Conservation (phyloP, 1,140 invertebrate species). For the Danaus melanippus region DNA sequence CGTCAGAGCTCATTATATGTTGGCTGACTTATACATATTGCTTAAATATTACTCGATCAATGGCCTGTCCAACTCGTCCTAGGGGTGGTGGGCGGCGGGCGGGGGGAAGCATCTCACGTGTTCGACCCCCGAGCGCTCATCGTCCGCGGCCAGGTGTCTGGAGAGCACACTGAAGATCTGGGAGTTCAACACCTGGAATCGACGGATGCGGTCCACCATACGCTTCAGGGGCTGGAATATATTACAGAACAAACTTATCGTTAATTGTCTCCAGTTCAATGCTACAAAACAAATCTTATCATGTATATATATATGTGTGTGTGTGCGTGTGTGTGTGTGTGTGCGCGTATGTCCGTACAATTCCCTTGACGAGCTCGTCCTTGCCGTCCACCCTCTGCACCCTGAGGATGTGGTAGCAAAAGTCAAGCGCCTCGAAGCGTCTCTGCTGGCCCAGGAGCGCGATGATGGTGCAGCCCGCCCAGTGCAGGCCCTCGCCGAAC, state of each 20-base stretch:
- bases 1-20: too few relatives aligned
- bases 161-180: slow-evolving; percentile 98
- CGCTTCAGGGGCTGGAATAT: slow-evolving; percentile 88
- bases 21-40: too few relatives aligned
- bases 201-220: slow-evolving; percentile 97
- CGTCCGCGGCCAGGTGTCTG: slow-evolving; percentile 89
- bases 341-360: slow-evolving; percentile 72
- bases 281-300: slow-evolving; percentile 1
- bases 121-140: slow-evolving; percentile 91
- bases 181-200: slow-evolving; percentile 98
- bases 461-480: slow-evolving; percentile 99
- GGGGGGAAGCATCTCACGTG: slow-evolving; percentile 98
- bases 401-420: slow-evolving; percentile 97
- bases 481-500: slow-evolving; percentile 98
- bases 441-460: slow-evolving; percentile 96
- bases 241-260: too few relatives aligned
- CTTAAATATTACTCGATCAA: too few relatives aligned
- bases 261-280: too few relatives aligned
- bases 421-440: slow-evolving; percentile 98
- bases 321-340: neutral
- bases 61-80: neutral
- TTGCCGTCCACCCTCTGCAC: slow-evolving; percentile 98
- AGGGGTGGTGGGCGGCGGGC: slow-evolving; percentile 75
- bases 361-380: slow-evolving; percentile 95
- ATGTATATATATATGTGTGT: slow-evolving; percentile 10